A percentile compares a stretch with the other conserved stretches of the same genome.
These are phyloP conservation scores for Origma solitaria DNA, from an alignment of 2,113 vertebrate species.

Conservation along the genomic window DNA sequence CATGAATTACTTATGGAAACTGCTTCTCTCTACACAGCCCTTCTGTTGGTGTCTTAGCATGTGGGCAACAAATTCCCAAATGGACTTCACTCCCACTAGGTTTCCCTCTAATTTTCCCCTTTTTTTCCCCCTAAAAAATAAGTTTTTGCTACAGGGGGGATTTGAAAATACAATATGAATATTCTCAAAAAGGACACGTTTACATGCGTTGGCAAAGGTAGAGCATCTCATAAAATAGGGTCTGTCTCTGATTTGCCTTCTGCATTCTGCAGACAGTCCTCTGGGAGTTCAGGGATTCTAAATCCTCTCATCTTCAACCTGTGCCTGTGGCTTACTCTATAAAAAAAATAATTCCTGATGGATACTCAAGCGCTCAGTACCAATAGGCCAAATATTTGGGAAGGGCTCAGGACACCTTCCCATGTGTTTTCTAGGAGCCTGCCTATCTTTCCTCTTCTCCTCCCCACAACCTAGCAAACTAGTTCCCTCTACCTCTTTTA, in stretches of 20 bases:
- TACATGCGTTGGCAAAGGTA: background rate
- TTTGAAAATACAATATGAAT: background rate
- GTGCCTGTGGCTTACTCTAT: background rate
- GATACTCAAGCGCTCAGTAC: background rate
- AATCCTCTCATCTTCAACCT: background rate
- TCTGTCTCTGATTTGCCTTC: background rate
- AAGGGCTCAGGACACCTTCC: background rate
- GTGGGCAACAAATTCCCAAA: background rate
- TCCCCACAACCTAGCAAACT: background rate
- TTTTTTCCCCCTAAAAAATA: background rate
- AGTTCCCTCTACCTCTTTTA: background rate
- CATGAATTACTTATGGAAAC: background rate
- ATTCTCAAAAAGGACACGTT: background rate
- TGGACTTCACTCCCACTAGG: background rate
- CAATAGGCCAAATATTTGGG: background rate
- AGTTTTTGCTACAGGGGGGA: fast-evolving
- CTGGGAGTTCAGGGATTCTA: background rate
- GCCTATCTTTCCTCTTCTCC: background rate
- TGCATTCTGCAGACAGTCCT: background rate
- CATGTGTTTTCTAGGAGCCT: background rate
- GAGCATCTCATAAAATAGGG: background rate
- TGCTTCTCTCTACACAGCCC: background rate
- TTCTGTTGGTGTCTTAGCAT: background rate
- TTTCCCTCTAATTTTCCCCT: background rate
- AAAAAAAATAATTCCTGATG: background rate